A percentile compares a stretch with the other conserved stretches of the same genome.
phyloP scores from a whole-genome alignment of 2,888 invertebrate species.

The Notocelia uddmanniana region DNA sequence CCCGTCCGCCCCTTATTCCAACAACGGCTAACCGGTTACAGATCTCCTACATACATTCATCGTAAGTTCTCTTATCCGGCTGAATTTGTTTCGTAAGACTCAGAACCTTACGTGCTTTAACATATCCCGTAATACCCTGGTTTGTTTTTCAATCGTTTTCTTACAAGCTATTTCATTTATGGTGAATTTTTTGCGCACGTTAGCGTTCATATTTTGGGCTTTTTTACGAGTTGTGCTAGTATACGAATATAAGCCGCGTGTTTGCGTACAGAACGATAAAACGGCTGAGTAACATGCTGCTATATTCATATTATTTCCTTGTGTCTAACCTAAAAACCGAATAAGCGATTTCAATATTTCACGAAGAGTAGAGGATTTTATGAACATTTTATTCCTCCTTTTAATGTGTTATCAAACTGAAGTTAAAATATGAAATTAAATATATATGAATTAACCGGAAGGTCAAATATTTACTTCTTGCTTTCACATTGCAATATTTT shows the following conservation, averaged over 20 bases:
- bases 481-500: no score
- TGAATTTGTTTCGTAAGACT: constrained; percentile 52
- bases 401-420: no score
- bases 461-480: no score
- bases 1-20: constrained; percentile 54
- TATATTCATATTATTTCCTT: constrained; percentile 17
- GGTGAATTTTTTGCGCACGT: constrained; percentile 30
- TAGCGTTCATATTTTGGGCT: constrained; percentile 21
- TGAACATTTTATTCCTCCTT: background rate
- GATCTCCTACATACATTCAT: constrained; percentile 57
- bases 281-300: constrained; percentile 22
- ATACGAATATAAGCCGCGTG: constrained; percentile 28
- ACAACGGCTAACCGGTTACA: constrained; percentile 61
- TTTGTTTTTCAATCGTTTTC: constrained; percentile 45
- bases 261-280: constrained; percentile 23
- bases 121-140: constrained; percentile 44
- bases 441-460: no score
- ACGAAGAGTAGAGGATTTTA: background rate
- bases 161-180: constrained; percentile 39
- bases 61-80: constrained; percentile 52
- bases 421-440: no score
- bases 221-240: constrained; percentile 15
- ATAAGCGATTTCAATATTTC: constrained; percentile 20
- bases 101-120: constrained; percentile 46
- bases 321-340: constrained; percentile 5